Conservation (phyloP, 2,888 invertebrate species). For the Drosophila infuscata region DNA sequence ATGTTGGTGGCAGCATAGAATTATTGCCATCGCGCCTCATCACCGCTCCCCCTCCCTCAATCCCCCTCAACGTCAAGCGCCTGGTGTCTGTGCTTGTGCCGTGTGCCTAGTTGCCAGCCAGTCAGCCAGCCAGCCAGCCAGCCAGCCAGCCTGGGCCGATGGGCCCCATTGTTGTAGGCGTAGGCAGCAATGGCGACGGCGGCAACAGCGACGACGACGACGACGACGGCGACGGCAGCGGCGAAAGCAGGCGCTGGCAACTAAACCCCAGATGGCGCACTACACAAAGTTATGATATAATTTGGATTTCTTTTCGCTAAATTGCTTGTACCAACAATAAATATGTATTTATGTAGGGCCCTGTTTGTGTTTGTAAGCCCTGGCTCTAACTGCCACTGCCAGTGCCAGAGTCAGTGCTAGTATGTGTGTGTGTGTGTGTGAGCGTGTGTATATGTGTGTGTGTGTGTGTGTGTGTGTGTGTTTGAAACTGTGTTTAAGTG, state of each 20-base stretch:
- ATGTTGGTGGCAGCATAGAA: slow-evolving; percentile 77
- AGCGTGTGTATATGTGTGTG: slow-evolving; percentile 11
- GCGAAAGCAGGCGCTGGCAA: slow-evolving; percentile 71
- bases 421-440: too few species aligned
- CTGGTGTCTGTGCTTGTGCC: slow-evolving; percentile 14
- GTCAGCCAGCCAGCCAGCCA: neutral
- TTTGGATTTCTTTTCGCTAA: slow-evolving; percentile 81
- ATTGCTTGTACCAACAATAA: slow-evolving; percentile 81
- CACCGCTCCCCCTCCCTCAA: neutral
- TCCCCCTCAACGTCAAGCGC: neutral
- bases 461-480: slow-evolving; percentile 30
- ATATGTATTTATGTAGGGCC: slow-evolving; percentile 76
- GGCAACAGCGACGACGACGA: neutral
- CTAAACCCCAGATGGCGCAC: slow-evolving; percentile 85
- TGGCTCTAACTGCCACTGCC: slow-evolving; percentile 18
- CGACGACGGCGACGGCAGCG: neutral
- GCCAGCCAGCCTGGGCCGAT: slow-evolving; percentile 22
- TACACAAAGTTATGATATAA: slow-evolving; percentile 81
- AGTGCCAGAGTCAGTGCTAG: neutral
- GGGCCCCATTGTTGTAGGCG: slow-evolving; percentile 73
- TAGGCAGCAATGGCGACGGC: slow-evolving; percentile 45
- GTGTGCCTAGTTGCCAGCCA: slow-evolving; percentile 24
- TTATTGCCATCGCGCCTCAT: slow-evolving; percentile 66
- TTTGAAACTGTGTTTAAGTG: slow-evolving; percentile 61
- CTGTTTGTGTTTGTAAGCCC: slow-evolving; percentile 43